Evolutionary conservation across 2,113 vertebrate species (phyloP).

Genomic region (Megaleporinus macrocephalus): DNA sequence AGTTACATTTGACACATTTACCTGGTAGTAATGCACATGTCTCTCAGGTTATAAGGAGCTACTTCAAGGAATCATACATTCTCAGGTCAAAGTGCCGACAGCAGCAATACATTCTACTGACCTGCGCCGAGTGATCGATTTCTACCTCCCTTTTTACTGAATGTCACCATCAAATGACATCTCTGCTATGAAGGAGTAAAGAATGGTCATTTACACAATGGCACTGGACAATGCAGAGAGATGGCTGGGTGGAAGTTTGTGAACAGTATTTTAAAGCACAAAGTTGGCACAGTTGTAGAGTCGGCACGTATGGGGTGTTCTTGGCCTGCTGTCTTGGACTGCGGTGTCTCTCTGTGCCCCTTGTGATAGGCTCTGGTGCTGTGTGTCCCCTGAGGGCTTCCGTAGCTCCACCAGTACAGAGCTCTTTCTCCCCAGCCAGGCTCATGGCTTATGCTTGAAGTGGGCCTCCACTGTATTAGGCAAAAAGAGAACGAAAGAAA

Average conservation of each 20-base stretch:
- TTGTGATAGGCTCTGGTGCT: slow-evolving; percentile 21
- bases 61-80: slow-evolving; percentile 1
- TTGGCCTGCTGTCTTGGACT: background rate
- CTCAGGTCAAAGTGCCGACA: slow-evolving; percentile 23
- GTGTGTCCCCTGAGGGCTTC: slow-evolving; percentile 23
- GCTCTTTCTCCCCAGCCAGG: slow-evolving; percentile 7
- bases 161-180: slow-evolving; percentile 1
- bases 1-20: slow-evolving; percentile 22
- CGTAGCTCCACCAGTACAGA: slow-evolving; percentile 6
- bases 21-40: slow-evolving; percentile 2
- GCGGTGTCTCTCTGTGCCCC: background rate
- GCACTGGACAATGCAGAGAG: background rate
- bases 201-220: background rate
- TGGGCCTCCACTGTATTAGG: slow-evolving; percentile 90
- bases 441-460: slow-evolving; percentile 98
- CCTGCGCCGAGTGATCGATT: background rate
- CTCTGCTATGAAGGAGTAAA: background rate
- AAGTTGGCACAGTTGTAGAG: slow-evolving; percentile 10
- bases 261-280: slow-evolving; percentile 29
- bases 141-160: slow-evolving; percentile 9
- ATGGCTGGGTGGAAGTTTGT: background rate
- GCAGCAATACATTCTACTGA: slow-evolving; percentile 15
- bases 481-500: slow-evolving; percentile 28
- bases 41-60: slow-evolving; percentile 1
- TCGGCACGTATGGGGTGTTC: background rate